A percentile compares a stretch with the other conserved stretches of the same genome.
Evolutionary conservation across 2,113 vertebrate genomes (phyloP).

Genomic region (Otus sunia): DNA sequence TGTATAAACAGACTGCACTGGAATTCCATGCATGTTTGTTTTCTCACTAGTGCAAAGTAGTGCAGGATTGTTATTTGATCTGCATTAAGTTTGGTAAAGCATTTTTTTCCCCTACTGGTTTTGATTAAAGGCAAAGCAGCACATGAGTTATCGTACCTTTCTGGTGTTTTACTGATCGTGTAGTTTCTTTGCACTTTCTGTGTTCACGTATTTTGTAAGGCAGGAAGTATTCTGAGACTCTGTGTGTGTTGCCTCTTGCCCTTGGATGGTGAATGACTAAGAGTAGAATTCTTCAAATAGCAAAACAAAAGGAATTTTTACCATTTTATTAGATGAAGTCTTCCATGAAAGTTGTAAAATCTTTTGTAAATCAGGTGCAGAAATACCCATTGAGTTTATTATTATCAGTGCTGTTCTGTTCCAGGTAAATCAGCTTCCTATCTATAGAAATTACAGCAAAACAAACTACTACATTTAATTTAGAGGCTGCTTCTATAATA

Average conservation of each 20-base stretch:
- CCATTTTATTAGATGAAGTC: neutral
- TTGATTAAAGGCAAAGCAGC: neutral
- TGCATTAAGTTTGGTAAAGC: neutral
- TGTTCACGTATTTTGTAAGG: neutral
- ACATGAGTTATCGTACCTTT: fast-evolving
- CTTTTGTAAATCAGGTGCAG: neutral
- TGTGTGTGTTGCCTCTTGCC: neutral
- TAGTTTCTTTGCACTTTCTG: neutral
- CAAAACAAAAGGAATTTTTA: neutral
- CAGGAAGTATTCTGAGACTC: neutral
- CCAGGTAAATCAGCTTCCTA: neutral
- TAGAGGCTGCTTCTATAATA: neutral
- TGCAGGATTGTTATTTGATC: neutral
- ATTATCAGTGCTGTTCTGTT: neutral
- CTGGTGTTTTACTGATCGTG: neutral
- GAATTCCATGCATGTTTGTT: neutral
- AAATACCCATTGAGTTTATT: neutral
- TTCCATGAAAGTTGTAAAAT: neutral
- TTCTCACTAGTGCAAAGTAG: neutral
- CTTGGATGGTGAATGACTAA: neutral
- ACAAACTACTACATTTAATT: neutral
- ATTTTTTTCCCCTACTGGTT: neutral
- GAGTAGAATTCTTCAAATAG: neutral
- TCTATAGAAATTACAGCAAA: neutral
- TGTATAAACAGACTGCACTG: neutral